A percentile compares a stretch with the other conserved stretches of the same genome.
Evolutionary conservation across 2,113 vertebrate genomes (phyloP).

Genomic region (Fulica atra): DNA sequence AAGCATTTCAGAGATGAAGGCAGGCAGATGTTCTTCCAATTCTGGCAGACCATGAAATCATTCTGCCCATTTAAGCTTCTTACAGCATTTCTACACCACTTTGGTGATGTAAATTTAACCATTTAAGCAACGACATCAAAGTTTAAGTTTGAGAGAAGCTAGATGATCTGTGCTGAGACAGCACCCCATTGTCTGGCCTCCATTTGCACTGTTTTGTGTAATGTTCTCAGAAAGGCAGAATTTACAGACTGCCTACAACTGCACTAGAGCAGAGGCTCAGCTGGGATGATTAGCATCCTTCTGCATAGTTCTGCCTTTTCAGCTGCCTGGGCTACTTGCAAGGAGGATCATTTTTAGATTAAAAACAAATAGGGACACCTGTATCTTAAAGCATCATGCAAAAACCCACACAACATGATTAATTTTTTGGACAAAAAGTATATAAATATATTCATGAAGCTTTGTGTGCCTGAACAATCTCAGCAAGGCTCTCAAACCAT

Average conservation of each 20-base stretch:
- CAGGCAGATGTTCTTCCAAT: not conserved
- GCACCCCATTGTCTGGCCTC: not conserved
- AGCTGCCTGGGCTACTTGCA: not conserved
- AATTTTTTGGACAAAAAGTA: rapidly evolving
- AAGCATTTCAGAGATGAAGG: not conserved
- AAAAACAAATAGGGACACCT: not conserved
- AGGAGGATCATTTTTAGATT: not conserved
- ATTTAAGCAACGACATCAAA: not conserved
- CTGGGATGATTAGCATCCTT: not conserved
- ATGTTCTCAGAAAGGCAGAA: not conserved
- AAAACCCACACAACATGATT: not conserved
- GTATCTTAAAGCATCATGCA: not conserved
- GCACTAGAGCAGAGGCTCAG: not conserved
- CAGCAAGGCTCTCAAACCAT: not conserved
- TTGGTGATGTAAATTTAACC: not conserved
- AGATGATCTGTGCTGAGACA: not conserved
- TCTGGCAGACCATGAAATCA: not conserved
- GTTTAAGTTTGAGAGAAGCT: not conserved
- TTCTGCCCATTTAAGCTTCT: not conserved
- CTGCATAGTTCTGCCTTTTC: not conserved
- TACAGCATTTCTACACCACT: not conserved
- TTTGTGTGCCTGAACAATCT: not conserved
- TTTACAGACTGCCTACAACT: not conserved
- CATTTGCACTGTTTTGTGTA: not conserved
- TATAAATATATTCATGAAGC: not conserved